These are phyloP conservation scores for Atlantisia rogersi DNA, from an alignment of 2,113 vertebrate species.

Conservation along the genomic window DNA sequence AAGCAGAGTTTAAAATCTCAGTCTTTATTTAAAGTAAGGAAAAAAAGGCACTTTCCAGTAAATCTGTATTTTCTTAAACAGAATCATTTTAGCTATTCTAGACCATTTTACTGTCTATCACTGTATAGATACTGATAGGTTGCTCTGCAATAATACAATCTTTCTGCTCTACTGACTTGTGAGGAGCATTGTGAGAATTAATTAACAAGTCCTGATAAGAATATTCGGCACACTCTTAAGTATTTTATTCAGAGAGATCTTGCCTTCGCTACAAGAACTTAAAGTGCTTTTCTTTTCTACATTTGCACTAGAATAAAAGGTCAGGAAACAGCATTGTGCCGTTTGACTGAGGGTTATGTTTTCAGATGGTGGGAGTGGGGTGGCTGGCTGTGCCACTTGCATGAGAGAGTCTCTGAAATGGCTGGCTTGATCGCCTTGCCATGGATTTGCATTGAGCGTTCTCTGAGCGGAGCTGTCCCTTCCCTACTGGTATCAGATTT, in stretches of 20 bases:
- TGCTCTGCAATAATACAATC: background rate
- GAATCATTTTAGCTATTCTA: conserved; percentile 8
- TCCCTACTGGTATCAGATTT: background rate
- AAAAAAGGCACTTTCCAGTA: background rate
- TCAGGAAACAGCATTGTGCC: background rate
- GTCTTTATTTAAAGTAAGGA: background rate
- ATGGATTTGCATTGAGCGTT: background rate
- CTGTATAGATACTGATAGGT: background rate
- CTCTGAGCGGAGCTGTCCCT: background rate
- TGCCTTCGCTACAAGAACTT: background rate
- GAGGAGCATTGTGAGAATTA: conserved; percentile 27
- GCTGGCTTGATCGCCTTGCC: background rate
- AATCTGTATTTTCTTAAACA: background rate
- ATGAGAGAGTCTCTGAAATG: background rate
- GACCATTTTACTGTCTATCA: background rate
- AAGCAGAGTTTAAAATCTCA: background rate
- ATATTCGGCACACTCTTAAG: background rate
- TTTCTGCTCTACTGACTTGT: background rate
- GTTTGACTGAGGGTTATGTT: background rate
- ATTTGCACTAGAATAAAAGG: background rate
- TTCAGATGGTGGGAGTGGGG: background rate
- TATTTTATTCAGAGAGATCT: background rate
- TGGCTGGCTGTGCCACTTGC: background rate
- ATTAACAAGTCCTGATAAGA: conserved; percentile 34
- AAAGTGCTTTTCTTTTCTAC: background rate